These are phyloP conservation scores for Danio tinwini DNA, from an alignment of 2,797 vertebrate species.

Conservation along the genomic window DNA sequence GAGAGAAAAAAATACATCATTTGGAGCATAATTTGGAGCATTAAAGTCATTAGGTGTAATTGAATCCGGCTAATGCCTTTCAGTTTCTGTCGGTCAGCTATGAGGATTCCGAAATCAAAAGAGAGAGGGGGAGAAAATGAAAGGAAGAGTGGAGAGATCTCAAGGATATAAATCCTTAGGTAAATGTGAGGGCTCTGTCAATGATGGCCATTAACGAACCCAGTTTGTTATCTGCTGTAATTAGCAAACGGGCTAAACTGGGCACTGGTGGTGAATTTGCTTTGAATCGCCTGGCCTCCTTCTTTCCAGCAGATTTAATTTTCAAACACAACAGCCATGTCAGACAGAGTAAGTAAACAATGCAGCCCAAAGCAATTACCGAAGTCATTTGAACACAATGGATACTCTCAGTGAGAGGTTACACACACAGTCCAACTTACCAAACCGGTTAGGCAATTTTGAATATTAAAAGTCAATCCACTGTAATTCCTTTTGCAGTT, in stretches of 20 bases:
- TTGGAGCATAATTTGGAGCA: slow-evolving; percentile 82
- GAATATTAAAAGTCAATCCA: background rate
- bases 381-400: slow-evolving; percentile 33
- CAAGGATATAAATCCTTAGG: slow-evolving; percentile 77
- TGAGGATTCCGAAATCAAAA: slow-evolving; percentile 62
- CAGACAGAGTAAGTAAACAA: slow-evolving; percentile 49
- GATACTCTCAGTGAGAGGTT: slow-evolving; percentile 6
- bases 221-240: slow-evolving; percentile 79
- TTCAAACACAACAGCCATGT: slow-evolving; percentile 28
- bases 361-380: slow-evolving; percentile 36
- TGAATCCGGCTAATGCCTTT: slow-evolving; percentile 90
- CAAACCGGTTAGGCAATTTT: slow-evolving; percentile 12
- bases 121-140: slow-evolving; percentile 39
- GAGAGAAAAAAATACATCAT: slow-evolving; percentile 38
- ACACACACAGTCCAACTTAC: slow-evolving; percentile 21
- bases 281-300: slow-evolving; percentile 19
- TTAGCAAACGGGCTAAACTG: slow-evolving; percentile 78
- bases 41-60: slow-evolving; percentile 92
- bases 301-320: slow-evolving; percentile 43
- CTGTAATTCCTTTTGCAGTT: background rate
- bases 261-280: slow-evolving; percentile 65
- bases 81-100: slow-evolving; percentile 77
- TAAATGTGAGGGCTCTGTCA: slow-evolving; percentile 79
- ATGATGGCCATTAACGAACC: slow-evolving; percentile 82
- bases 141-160: slow-evolving; percentile 63